A percentile compares a stretch with the other conserved stretches of the same genome.
phyloP scores from a whole-genome alignment of 2,797 vertebrate genomes.

The Spinus pinus region DNA sequence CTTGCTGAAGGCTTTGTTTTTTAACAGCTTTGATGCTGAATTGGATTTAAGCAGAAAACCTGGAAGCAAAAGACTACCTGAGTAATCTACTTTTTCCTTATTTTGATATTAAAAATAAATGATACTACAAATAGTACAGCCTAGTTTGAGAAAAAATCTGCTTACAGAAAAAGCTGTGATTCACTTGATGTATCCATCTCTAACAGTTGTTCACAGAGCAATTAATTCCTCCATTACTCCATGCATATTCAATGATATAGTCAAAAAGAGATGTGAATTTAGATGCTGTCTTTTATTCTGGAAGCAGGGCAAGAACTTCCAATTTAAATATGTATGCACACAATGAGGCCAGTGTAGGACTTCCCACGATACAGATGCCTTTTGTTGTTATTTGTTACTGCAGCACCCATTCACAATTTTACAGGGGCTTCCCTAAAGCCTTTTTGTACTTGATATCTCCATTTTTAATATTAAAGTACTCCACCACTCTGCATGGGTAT shows the following conservation, averaged over 20 bases:
- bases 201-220: background rate
- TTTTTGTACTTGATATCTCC: background rate
- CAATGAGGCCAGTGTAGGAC: background rate
- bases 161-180: background rate
- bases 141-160: background rate
- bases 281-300: background rate
- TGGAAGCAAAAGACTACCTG: background rate
- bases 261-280: background rate
- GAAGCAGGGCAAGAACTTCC: background rate
- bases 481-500: background rate
- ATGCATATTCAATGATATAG: background rate
- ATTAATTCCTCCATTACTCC: background rate
- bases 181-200: background rate
- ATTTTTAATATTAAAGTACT: background rate
- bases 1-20: background rate
- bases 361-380: background rate
- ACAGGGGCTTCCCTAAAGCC: background rate
- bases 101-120: background rate
- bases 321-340: background rate
- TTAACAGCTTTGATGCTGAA: background rate
- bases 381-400: background rate
- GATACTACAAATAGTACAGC: background rate
- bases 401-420: background rate
- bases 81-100: background rate
- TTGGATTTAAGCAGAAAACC: background rate